Base-by-base conservation (phyloP, 2,113 vertebrate species). In the Pterocles gutturalis region DNA sequence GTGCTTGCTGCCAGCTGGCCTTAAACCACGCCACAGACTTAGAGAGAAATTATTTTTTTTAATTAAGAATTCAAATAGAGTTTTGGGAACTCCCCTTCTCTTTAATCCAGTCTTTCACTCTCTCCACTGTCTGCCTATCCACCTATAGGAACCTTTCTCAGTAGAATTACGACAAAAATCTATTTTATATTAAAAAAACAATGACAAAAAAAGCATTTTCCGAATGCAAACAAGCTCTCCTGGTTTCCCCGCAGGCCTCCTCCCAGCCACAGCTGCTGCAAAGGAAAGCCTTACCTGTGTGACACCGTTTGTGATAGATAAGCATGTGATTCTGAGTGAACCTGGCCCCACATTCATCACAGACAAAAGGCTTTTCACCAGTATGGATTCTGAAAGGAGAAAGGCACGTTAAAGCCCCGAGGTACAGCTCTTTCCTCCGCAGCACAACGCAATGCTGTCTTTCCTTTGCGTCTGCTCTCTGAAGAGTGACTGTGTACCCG, bases 241-340 rank as follows among this genome's bases (percentile, higher is more conserved):
- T 2, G 9, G 38, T 34, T 92, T 26, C 53, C 22, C 22, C 60
- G 61, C n/a, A 29, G 67, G 77, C 7, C 24, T 33, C 49, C 69
- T 72, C 64, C 60, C 41, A 13, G 2, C 31, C 0, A 2, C 1
- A 20, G 46, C 4, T 5, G 0, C 43, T 29, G 33, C 11, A 49
- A 38, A 71, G 49, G 41, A 18, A 46, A 64, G 84, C 76, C 97
- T 98, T 97, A 99, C 99, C 99, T 97, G 99, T 99, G 97, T 99
- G 99, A 71, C 99, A 99, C 72, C 99, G 98, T 96, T 99, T 99
- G 93, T 99, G 99, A 97, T 99, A 99, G 83, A 99, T 98, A 96
- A 99, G 98, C 99, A 99, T 99, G 98, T 99, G 99, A 97, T 99
- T 99, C 98, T 99, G 99, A 70, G 99, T 99, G 98, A 99, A 99